Base-by-base conservation (phyloP, 2,888 invertebrate species). In the Gasteruption jaculator region DNA sequence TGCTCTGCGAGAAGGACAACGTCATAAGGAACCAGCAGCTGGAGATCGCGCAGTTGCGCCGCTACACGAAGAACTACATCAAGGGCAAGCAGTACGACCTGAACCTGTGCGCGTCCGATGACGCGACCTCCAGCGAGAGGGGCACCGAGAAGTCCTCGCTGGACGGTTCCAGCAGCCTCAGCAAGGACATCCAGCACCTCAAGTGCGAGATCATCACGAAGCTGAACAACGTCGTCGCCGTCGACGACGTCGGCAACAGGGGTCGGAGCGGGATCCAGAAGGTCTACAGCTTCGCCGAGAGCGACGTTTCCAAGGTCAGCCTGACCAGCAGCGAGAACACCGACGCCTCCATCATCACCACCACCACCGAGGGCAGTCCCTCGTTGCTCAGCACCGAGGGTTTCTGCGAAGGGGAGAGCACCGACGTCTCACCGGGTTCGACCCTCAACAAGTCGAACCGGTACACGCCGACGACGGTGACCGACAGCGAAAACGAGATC, bases 1-100 rank as follows among this genome's bases (percentile, higher is more conserved):
- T 82, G 35, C 73, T 86, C 12, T 76, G 77, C 45, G 83, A 85
- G 60, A 84, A 85, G 62, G 86, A 86, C 61, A 79, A 78, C 59
- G 77, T 85, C 32, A 85, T 86, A 46, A 78, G 79, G 58, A 75
- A 79, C 41, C 86, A 86, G 61, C 80, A 80, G 57, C 76, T 79
- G 49, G 83, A 86, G 68, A 83, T 86, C 47, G 73, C 77, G 7
- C 80, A 79, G 64, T 72, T 85, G 19, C 76, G 82, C 57, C 54
- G 68, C 26, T 65, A 63, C 46, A 67, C 66, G 38, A 69, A 79
- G 34, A 77, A 79, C 18, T 80, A 78, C 47, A 77, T 80, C 33
- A 79, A 79, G 65, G 76, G 76, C 43, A 78, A 79, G 57, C 57
- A 61, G 43, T 60, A 62, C 0, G 24, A 24, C 10, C 7, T 8